phyloP scores from a whole-genome alignment of 2,888 invertebrate species.

The Sipha maydis region DNA sequence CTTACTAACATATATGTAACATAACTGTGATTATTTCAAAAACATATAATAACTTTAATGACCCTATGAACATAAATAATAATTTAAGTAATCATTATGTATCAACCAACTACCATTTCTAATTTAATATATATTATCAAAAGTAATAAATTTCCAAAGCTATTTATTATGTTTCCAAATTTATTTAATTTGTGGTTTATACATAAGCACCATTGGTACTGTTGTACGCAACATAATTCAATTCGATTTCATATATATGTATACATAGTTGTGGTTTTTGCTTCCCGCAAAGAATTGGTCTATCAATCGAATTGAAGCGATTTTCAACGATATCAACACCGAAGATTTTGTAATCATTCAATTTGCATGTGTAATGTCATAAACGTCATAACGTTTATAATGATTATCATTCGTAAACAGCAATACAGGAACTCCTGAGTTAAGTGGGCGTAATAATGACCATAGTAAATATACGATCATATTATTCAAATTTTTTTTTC shows the following conservation, averaged over 20 bases:
- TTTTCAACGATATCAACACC: constrained; percentile 6
- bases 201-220: background rate
- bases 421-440: constrained; percentile 9
- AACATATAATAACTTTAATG: background rate
- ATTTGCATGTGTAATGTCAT: background rate
- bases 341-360: constrained; percentile 3
- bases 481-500: background rate
- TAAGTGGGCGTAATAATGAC: constrained; percentile 15
- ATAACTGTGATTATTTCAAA: background rate
- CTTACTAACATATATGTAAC: no score
- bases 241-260: background rate
- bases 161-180: constrained; percentile 18
- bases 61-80: background rate
- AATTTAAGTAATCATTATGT: background rate
- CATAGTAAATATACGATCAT: constrained; percentile 15
- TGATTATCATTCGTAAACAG: background rate
- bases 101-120: background rate
- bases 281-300: constrained; percentile 3
- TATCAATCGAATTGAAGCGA: background rate
- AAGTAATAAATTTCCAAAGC: background rate
- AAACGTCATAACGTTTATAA: background rate
- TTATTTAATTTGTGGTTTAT: constrained; percentile 23
- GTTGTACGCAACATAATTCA: constrained; percentile 1
- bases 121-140: background rate
- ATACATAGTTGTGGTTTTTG: constrained; percentile 5